These are phyloP conservation scores for Ylistrum balloti DNA, from an alignment of 1,140 invertebrate species.

Conservation along the genomic window DNA sequence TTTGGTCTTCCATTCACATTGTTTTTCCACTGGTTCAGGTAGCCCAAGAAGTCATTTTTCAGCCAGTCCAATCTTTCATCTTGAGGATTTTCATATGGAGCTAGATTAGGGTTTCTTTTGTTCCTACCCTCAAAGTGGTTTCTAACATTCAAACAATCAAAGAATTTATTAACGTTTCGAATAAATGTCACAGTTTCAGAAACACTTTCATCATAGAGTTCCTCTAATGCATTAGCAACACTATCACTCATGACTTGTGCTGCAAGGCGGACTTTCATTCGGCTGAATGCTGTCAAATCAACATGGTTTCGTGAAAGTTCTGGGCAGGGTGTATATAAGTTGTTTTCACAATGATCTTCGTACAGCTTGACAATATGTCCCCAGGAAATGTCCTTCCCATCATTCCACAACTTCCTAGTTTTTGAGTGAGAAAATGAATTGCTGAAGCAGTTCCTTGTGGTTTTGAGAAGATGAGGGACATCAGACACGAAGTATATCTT, in stretches of 20 bases:
- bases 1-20: too few relatives aligned
- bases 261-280: slow-evolving; percentile 61
- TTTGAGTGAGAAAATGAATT: slow-evolving; percentile 61
- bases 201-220: slow-evolving; percentile 47
- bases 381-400: slow-evolving; percentile 57
- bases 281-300: slow-evolving; percentile 51
- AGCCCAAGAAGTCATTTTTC: too few relatives aligned
- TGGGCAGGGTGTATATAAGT: slow-evolving; percentile 50
- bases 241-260: slow-evolving; percentile 49
- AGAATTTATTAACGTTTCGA: slow-evolving; percentile 49
- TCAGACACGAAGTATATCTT: slow-evolving; percentile 65
- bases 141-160: slow-evolving; percentile 66
- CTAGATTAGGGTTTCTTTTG: slow-evolving; percentile 56
- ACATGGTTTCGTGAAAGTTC: slow-evolving; percentile 54
- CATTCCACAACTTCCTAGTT: slow-evolving; percentile 57
- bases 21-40: too few relatives aligned
- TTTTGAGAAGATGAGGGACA: slow-evolving; percentile 60
- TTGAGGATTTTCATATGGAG: slow-evolving; percentile 35
- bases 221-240: slow-evolving; percentile 55
- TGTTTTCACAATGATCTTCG: slow-evolving; percentile 57
- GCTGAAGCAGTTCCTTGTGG: slow-evolving; percentile 57
- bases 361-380: slow-evolving; percentile 61
- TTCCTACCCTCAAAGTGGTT: slow-evolving; percentile 50
- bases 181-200: slow-evolving; percentile 53
- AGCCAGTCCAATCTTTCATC: slow-evolving; percentile 55